Percentiles rank a stretch among this genome's conserved stretches.
Evolutionary conservation across 2,888 invertebrate species (phyloP).

Genomic region (Unio pictorum): DNA sequence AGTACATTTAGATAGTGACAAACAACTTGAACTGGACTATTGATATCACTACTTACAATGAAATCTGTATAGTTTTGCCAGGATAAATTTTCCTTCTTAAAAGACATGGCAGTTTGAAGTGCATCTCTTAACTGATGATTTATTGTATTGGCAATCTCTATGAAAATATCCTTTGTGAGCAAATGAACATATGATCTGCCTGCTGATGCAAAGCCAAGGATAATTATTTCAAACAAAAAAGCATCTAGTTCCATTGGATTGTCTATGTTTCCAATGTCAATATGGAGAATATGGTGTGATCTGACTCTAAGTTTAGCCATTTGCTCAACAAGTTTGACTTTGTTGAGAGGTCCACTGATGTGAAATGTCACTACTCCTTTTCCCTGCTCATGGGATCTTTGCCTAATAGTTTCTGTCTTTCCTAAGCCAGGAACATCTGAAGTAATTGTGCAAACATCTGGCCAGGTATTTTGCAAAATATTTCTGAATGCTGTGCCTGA

Average conservation of each 20-base stretch:
- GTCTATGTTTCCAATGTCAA: conserved; percentile 40
- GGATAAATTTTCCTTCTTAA: conserved; percentile 22
- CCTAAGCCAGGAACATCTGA: conserved; percentile 44
- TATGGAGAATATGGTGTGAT: conserved; percentile 28
- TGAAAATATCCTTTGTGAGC: conserved; percentile 23
- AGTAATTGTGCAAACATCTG: conserved; percentile 26
- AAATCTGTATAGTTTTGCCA: conserved; percentile 34
- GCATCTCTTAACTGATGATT: conserved; percentile 35
- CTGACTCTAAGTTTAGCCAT: conserved; percentile 17
- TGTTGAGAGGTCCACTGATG: conserved; percentile 38
- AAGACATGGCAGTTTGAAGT: conserved; percentile 35
- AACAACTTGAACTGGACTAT: conserved; percentile 49
- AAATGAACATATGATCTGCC: conserved; percentile 21
- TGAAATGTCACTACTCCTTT: conserved; percentile 30
- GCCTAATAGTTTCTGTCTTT: conserved; percentile 32
- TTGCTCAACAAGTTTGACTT: conserved; percentile 22
- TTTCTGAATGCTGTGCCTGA: conserved; percentile 14
- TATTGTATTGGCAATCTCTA: conserved; percentile 48
- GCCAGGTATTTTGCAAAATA: conserved; percentile 18
- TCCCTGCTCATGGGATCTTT: conserved; percentile 15
- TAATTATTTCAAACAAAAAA: conserved; percentile 46
- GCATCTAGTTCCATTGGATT: conserved; percentile 34
- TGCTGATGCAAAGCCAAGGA: conserved; percentile 30
- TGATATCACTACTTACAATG: conserved; percentile 29
- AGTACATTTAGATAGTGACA: conserved; percentile 35